Evolutionary conservation across 2,888 invertebrate genomes (phyloP), one percentile per base, ranked within the genome.

Genomic region (Andrena trimmerana): DNA sequence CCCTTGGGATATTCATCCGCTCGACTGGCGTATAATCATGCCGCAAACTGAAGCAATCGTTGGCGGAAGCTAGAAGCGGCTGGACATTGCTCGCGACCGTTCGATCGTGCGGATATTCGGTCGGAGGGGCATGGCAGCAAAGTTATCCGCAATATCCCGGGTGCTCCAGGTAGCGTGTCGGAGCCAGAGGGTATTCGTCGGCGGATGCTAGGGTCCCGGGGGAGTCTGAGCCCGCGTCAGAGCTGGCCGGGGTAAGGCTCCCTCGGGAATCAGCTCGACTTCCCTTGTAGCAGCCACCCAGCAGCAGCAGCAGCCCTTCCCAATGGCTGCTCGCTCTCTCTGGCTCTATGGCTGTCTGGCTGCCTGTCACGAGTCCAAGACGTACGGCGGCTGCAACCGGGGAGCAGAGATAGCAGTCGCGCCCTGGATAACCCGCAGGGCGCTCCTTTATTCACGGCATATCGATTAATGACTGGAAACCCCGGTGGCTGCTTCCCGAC

Each of bases 141-240:
- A 85, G 88, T 83, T 83, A 85, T 85, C 86, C 78, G 84, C 88
- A 85, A 88, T 91, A 90, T 92, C 86, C 88, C 83, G 88, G 86
- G 87, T 88, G 87, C 89, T 89, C 81, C 80, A 87, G 87, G 83
- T 87, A 83, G 81, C 84, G 83, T 88, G 87, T 84, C 84, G 81
- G 83, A 72, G 86, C 71, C 77, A 70, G 85, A 81, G 89, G 86
- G 82, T 84, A 84, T 84, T 81, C 84, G 80, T 62, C 77, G 88
- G 80, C 81, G 86, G 86, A 89, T 86, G 82, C 83, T 66, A 60
- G 70, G 48, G 67, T 92, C 92, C 89, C 92, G 36, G n/a, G 92
- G 90, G 92, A 93, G 92, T 93, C 92, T 92, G 93, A 92, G 91
- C 86, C 90, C 91, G 91, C 91, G 92, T 92, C 92, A 91, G 92